phyloP scores from a whole-genome alignment of 37 sponge, comb jelly and placozoan species.

The Beroe forskalii region DNA sequence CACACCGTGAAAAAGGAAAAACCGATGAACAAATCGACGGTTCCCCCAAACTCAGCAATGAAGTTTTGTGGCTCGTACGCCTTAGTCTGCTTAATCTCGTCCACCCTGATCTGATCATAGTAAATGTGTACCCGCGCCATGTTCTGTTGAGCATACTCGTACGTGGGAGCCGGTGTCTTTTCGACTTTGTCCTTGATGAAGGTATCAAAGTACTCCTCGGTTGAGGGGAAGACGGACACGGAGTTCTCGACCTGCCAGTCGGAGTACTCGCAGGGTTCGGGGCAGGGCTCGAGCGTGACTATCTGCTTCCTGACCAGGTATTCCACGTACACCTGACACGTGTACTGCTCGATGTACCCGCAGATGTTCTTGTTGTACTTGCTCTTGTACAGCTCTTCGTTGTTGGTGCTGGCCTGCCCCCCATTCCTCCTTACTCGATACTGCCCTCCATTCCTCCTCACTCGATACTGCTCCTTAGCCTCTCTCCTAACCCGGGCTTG shows the following conservation, averaged over 20 bases:
- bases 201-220: slow-evolving; percentile 23
- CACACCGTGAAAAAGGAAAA: slow-evolving; percentile 54
- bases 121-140: slow-evolving; percentile 51
- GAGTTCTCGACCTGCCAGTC: slow-evolving; percentile 30
- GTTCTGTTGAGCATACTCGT: slow-evolving; percentile 1
- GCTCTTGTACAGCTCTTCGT: background rate
- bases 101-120: slow-evolving; percentile 14
- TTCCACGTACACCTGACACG: background rate
- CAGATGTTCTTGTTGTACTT: background rate
- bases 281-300: background rate
- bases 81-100: background rate
- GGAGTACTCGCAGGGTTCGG: slow-evolving; percentile 29
- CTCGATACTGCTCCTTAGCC: too few species aligned
- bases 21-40: slow-evolving; percentile 55
- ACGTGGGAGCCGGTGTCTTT: background rate
- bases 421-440: background rate
- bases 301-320: background rate
- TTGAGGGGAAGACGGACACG: background rate
- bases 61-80: slow-evolving; percentile 53
- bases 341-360: slow-evolving; percentile 6
- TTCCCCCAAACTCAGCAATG: slow-evolving; percentile 61
- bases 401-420: background rate
- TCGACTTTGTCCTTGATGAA: slow-evolving; percentile 13
- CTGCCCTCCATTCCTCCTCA: too few species aligned
- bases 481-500: background rate